phyloP scores from a whole-genome alignment of 2,888 invertebrate genomes.

The Notodonta dromedarius region DNA sequence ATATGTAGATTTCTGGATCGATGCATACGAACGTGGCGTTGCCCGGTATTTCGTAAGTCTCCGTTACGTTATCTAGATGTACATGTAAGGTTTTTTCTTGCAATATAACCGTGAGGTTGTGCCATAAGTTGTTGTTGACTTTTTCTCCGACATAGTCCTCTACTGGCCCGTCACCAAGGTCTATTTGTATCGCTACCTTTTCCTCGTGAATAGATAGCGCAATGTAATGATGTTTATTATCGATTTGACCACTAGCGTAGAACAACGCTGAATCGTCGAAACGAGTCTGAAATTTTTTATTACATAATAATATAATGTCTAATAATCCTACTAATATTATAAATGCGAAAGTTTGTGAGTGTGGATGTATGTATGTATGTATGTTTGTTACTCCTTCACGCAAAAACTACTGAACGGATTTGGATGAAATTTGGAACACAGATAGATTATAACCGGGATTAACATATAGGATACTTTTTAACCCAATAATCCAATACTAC shows the following conservation, averaged over 20 bases:
- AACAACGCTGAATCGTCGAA: constrained; percentile 96
- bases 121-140: constrained; percentile 92
- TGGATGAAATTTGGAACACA: no score
- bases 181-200: constrained; percentile 93
- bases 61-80: constrained; percentile 89
- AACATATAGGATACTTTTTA: no score
- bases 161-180: constrained; percentile 92
- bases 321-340: no score
- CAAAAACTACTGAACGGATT: no score
- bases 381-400: no score
- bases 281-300: constrained; percentile 86
- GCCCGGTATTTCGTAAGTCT: constrained; percentile 89
- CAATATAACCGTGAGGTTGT: constrained; percentile 94
- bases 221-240: constrained; percentile 94
- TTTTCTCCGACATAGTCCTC: constrained; percentile 87
- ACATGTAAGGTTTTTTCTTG: constrained; percentile 89
- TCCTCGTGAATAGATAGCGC: constrained; percentile 93
- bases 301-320: no score
- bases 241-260: constrained; percentile 96
- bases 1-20: constrained; percentile 97
- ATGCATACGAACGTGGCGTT: constrained; percentile 89
- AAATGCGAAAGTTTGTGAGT: no score
- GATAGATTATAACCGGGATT: no score
- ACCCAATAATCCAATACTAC: no score
- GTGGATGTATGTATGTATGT: no score